Conservation (phyloP, 2,113 vertebrate species). For the Dasyornis broadbenti region DNA sequence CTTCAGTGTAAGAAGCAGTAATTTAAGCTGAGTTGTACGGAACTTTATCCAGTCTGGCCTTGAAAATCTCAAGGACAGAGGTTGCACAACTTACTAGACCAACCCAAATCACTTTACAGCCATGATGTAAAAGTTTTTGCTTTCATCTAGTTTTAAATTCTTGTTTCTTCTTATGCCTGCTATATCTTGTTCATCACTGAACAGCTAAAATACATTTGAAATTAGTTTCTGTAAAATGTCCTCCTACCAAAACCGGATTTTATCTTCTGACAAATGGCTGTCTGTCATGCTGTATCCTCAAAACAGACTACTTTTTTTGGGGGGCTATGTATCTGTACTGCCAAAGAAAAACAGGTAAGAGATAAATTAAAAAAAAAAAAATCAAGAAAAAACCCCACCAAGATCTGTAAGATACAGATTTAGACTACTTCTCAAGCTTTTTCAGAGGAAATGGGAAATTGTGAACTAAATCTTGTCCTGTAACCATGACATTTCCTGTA, state of each 20-base stretch:
- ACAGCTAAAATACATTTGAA: background rate
- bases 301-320: background rate
- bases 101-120: background rate
- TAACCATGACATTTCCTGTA: background rate
- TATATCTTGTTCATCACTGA: background rate
- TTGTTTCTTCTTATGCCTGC: background rate
- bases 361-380: background rate
- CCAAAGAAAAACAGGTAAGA: background rate
- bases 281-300: background rate
- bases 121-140: rapidly evolving
- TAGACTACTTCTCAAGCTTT: background rate
- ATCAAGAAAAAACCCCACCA: background rate
- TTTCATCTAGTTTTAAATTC: background rate
- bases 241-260: background rate
- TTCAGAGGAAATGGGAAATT: background rate
- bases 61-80: background rate
- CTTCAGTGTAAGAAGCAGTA: background rate
- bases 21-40: background rate
- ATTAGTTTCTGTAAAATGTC: background rate
- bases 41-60: background rate
- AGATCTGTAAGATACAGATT: background rate
- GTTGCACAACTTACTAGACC: background rate
- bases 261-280: background rate
- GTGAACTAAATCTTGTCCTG: background rate
- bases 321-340: background rate